Conservation (phyloP, 1,140 invertebrate species). For the Druon quercuslanigerum region DNA sequence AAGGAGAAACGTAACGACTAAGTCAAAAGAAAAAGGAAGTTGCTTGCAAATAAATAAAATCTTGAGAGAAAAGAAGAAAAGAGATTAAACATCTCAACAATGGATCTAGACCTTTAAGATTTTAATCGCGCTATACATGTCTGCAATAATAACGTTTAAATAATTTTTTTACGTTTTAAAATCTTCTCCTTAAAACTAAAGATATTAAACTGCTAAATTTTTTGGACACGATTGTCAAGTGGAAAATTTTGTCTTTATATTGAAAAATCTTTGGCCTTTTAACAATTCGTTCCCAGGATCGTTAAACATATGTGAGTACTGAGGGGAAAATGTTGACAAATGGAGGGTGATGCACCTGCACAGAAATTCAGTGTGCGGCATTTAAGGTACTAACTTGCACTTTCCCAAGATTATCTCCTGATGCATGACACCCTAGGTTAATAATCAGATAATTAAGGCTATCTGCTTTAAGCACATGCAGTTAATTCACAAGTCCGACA, state of each 20-base stretch:
- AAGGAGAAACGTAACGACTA: background rate
- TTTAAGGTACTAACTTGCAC: background rate
- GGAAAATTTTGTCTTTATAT: too few relatives aligned
- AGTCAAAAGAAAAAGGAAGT: background rate
- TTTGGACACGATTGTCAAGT: too few relatives aligned
- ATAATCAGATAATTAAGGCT: background rate
- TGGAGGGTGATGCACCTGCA: background rate
- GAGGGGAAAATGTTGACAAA: conserved; percentile 18
- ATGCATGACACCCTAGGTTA: background rate
- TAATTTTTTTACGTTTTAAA: too few relatives aligned
- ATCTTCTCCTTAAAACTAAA: too few relatives aligned
- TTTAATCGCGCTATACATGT: too few relatives aligned
- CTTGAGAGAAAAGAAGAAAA: background rate
- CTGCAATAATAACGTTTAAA: too few relatives aligned
- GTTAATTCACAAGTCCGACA: too few relatives aligned
- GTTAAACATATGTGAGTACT: conserved; percentile 6
- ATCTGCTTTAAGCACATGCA: too few relatives aligned
- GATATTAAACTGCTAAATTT: too few relatives aligned
- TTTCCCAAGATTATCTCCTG: conserved; percentile 5
- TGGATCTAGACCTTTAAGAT: too few relatives aligned
- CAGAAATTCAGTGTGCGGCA: background rate
- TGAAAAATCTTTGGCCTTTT: too few relatives aligned
- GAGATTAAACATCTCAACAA: too few relatives aligned
- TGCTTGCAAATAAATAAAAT: background rate
- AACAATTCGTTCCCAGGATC: background rate